Evolutionary conservation across 2,797 vertebrate genomes (phyloP), one percentile per base, ranked within the genome.

Genomic region (Selene dorsalis): DNA sequence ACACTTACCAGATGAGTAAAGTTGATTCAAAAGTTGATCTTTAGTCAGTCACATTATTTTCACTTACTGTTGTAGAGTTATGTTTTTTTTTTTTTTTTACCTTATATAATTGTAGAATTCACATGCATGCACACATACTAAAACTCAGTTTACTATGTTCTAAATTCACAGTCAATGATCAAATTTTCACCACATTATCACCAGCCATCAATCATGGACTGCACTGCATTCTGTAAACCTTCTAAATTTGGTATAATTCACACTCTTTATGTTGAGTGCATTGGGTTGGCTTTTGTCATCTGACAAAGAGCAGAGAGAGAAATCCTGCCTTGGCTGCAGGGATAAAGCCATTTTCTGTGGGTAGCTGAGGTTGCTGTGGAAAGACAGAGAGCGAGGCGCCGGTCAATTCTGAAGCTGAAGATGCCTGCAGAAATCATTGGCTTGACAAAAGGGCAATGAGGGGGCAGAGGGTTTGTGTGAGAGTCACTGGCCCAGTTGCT

Each of bases 391-490:
- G 60, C 83, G 55, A 71, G 67, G 57, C 89, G 75, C 67, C 78
- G 83, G 89, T 89, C 86, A 83, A 80, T 74, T 85, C 73, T 59
- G 69, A 73, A 82, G 80, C 61, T 35, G 32, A 77, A 94, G 91
- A 26, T 93, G 94, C 92, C 94, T 95, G 90, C 93, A 94, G 92
- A 77, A 95, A 96, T 95, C 93, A 94, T 91, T 88, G 90, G 89
- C 75, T 89, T 94, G 94, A 94, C 90, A 91, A 92, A 93, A 92
- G 88, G 94, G 90, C 95, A 93, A 93, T 83, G 90, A 93, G 87
- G 92, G 93, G 93, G 91, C 93, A 94, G 90, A 88, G 87, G 93
- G 82, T 87, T 93, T 92, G 84, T 85, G 85, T 82, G 85, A 76
- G 89, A 91, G 91, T 93, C 93, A 76, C 86, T 89, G 84, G 83